phyloP scores from a whole-genome alignment of 1,140 invertebrate species.

The Cardiocondyla obscurior region DNA sequence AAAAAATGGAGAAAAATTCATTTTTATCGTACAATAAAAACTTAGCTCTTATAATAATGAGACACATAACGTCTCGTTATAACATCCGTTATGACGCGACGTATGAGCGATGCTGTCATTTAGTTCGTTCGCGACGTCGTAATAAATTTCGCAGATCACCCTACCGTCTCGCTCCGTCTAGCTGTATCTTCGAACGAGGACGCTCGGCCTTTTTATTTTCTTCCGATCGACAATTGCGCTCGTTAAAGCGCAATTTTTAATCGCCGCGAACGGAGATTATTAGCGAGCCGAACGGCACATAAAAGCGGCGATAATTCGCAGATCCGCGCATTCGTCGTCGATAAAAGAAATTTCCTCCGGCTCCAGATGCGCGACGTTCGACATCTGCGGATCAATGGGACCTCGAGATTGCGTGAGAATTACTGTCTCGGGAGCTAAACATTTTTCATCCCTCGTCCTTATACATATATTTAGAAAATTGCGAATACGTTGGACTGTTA shows the following conservation, averaged over 20 bases:
- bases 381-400: background rate
- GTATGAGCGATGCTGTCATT: conserved; percentile 14
- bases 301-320: background rate
- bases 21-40: background rate
- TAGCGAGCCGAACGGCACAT: background rate
- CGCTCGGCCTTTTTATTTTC: conserved; percentile 43
- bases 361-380: background rate
- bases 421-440: background rate
- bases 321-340: background rate
- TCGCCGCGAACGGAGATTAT: conserved; percentile 35
- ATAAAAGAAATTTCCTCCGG: background rate
- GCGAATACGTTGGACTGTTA: background rate
- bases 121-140: background rate
- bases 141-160: conserved; percentile 40
- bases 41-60: background rate
- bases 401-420: background rate
- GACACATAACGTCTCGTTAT: conserved; percentile 1
- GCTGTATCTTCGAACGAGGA: conserved; percentile 23
- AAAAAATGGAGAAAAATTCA: background rate
- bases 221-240: conserved; percentile 47
- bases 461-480: background rate
- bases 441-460: background rate
- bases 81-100: background rate
- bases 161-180: background rate
- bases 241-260: conserved; percentile 54